A percentile compares a stretch with the other conserved stretches of the same genome.
phyloP scores from a whole-genome alignment of 2,797 vertebrate species.

The Botia kubotai region DNA sequence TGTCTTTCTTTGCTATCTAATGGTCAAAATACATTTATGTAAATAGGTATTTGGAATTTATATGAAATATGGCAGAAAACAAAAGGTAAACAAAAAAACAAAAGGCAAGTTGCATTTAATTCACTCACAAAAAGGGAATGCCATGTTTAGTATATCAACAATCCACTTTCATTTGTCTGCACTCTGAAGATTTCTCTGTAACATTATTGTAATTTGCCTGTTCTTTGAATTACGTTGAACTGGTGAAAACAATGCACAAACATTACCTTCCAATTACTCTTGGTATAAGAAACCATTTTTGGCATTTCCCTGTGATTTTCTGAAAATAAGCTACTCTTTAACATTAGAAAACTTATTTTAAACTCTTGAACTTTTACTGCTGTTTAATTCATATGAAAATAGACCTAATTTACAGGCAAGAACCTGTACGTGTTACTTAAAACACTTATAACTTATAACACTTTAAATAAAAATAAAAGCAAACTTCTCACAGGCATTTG shows the following conservation, averaged over 20 bases:
- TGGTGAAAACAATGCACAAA: neutral
- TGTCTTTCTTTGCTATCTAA: no score
- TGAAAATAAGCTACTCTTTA: neutral
- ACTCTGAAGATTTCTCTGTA: no score
- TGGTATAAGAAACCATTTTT: neutral
- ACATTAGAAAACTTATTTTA: neutral
- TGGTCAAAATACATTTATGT: no score
- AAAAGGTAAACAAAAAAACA: no score
- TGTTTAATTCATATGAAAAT: constrained; percentile 13
- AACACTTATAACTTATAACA: neutral
- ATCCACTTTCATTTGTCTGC: no score
- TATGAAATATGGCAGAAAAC: no score
- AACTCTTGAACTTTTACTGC: neutral
- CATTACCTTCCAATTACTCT: neutral
- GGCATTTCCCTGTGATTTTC: neutral
- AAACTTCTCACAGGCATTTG: neutral
- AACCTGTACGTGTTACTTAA: neutral
- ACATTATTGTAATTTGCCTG: no score
- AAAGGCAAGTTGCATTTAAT: no score
- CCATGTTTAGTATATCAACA: no score
- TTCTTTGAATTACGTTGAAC: neutral
- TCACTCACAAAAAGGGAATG: no score
- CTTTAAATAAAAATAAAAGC: neutral
- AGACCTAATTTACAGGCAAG: constrained; percentile 3
- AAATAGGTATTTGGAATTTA: no score